Percentiles rank a stretch among this genome's conserved stretches.
Conservation (phyloP, 2,888 invertebrate genomes). For the Melinaea marsaeus region DNA sequence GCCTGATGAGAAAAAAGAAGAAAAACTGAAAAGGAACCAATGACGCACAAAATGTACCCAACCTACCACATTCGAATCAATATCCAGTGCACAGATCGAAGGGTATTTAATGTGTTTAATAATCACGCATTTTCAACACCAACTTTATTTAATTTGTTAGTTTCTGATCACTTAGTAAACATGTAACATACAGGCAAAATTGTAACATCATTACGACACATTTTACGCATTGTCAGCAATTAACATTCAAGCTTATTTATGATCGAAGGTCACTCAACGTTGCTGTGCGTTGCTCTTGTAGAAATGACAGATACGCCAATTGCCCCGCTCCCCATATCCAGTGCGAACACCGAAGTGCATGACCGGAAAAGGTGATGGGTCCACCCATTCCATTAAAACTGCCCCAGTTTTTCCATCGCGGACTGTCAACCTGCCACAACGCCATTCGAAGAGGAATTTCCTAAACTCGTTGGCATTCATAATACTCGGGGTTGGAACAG, state of each 20-base stretch:
- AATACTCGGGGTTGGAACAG: constrained; percentile 76
- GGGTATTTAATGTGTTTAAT: constrained; percentile 25
- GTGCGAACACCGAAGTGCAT: constrained; percentile 81
- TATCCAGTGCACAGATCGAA: constrained; percentile 40
- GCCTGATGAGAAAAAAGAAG: constrained; percentile 13
- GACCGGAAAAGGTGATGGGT: constrained; percentile 78
- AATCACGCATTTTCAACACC: constrained; percentile 37
- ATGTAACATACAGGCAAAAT: constrained; percentile 25
- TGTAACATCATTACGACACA: constrained; percentile 28
- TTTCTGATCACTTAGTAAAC: constrained; percentile 20
- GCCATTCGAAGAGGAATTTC: constrained; percentile 78
- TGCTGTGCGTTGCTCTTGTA: constrained; percentile 42
- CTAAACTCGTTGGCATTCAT: constrained; percentile 76
- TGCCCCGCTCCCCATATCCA: constrained; percentile 81
- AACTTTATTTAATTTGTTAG: constrained; percentile 30
- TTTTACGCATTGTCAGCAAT: constrained; percentile 43
- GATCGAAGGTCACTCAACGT: constrained; percentile 62
- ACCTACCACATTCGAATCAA: constrained; percentile 56
- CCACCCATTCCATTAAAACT: constrained; percentile 78
- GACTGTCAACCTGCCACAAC: constrained; percentile 72
- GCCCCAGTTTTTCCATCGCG: constrained; percentile 69
- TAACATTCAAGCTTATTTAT: constrained; percentile 53
- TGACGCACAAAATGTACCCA: constrained; percentile 69
- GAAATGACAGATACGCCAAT: constrained; percentile 78
- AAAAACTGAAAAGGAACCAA: constrained; percentile 25